Base-by-base conservation (phyloP, 2,113 vertebrate species). In the Notechis scutatus region DNA sequence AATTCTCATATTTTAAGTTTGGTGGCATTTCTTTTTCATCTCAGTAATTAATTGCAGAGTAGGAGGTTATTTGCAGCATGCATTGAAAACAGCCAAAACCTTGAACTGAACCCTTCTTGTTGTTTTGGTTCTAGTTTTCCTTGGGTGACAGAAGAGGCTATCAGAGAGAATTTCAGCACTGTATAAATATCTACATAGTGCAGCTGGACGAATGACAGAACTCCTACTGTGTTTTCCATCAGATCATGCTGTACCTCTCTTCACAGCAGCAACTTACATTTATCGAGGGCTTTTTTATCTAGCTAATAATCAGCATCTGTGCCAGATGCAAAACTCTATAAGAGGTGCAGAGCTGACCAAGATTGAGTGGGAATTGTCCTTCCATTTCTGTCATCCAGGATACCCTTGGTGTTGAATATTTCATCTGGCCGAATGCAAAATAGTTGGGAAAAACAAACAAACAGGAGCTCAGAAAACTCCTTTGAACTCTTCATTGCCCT, bases 81-180 rank as follows among this genome's bases (percentile, higher is more conserved):
- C 95, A 12, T 97, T 97, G 97, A 97, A 20, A 86, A 69, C 93
- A 96, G 97, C 97, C 97, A 97, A 97, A 94, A 26, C 12, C 3
- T 96, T 94, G 97, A 96, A 97, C 97, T 98, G 97, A 98, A 97
- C 97, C 97, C 96, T 96, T 97, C 96, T 97, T 98, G 96, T 97
- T 39, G 94, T 93, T 96, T 21, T 1, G 47, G 94, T 97, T 96
- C 95, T 96, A 96, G 96, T 96, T 96, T 97, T 96, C 95, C 95
- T 96, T 96, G 93, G 95, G 96, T 94, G 85, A 93, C 94, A 96
- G 91, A 96, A 74, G 95, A 21, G 95, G 96, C 94, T 94, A 97
- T 97, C 97, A 97, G 98, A 98, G 94, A 96, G 96, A 96, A 96
- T 89, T 92, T 94, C 91, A 39, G 92, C 97, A 97, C 97, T 96